Conservation (phyloP, 2,888 invertebrate species). For the Thera britannica region DNA sequence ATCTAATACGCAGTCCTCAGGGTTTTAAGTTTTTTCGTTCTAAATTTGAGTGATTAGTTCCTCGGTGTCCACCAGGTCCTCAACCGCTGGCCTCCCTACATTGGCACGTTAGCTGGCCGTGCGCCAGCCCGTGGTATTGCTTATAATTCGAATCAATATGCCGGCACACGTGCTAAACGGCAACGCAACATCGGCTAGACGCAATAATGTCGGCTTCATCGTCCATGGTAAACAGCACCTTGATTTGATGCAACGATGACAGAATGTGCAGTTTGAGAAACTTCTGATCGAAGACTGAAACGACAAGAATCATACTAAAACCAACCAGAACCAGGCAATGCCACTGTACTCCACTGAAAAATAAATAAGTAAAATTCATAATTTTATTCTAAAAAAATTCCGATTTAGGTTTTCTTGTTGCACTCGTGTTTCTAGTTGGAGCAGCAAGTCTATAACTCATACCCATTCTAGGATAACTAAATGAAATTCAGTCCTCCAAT, state of each 20-base stretch:
- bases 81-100: constrained; percentile 55
- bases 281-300: background rate
- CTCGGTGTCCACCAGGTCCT: constrained; percentile 4
- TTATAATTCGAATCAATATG: constrained; percentile 83
- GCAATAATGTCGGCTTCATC: constrained; percentile 18
- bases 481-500: too few species aligned
- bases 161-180: constrained; percentile 57
- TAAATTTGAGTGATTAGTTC: background rate
- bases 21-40: background rate
- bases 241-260: constrained; percentile 4
- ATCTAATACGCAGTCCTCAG: too few species aligned
- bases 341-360: too few species aligned
- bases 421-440: too few species aligned
- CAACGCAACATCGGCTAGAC: constrained; percentile 33
- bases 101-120: constrained; percentile 70
- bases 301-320: too few species aligned
- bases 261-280: background rate
- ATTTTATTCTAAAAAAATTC: too few species aligned
- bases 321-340: too few species aligned
- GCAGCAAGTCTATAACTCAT: too few species aligned
- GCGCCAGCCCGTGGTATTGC: constrained; percentile 75
- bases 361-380: too few species aligned
- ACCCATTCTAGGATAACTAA: too few species aligned
- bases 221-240: constrained; percentile 7
- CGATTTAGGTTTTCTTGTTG: too few species aligned